These are phyloP conservation scores for Hemicordylus capensis DNA, from an alignment of 2,113 vertebrate genomes.

Conservation along the genomic window DNA sequence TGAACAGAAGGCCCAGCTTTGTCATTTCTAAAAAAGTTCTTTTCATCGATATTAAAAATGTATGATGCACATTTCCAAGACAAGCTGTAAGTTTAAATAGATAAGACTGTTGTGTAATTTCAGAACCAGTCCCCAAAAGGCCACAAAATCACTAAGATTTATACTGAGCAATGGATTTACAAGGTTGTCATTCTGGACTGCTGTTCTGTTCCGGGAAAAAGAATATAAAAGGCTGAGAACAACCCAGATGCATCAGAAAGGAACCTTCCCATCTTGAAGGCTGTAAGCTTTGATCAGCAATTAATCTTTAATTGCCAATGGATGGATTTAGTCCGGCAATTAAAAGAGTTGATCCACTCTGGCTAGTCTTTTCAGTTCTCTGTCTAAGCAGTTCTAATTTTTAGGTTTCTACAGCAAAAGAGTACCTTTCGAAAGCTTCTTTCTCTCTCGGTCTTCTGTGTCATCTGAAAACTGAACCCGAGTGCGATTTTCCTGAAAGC, in stretches of 20 bases:
- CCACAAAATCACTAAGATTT: background rate
- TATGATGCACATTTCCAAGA: background rate
- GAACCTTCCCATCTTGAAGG: background rate
- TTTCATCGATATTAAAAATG: background rate
- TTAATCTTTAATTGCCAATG: background rate
- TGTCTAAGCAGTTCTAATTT: constrained; percentile 31
- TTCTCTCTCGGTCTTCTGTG: background rate
- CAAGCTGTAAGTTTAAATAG: background rate
- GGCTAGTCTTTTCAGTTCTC: constrained; percentile 48
- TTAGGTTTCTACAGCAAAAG: constrained; percentile 32
- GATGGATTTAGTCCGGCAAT: background rate
- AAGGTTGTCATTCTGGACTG: background rate
- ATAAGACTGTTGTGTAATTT: background rate
- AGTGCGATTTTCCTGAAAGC: background rate
- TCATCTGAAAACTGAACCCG: constrained; percentile 2
- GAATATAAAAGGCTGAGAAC: background rate
- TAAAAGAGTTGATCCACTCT: background rate
- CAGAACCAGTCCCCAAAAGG: background rate
- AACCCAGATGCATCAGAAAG: background rate
- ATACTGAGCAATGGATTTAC: background rate
- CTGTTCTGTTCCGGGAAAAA: background rate
- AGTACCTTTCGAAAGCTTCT: constrained; percentile 30
- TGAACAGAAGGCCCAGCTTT: background rate
- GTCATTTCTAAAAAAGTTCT: background rate
- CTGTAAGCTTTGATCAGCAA: background rate